Evolutionary conservation across 2,113 vertebrate genomes (phyloP).

Genomic region (Xiphias gladius): DNA sequence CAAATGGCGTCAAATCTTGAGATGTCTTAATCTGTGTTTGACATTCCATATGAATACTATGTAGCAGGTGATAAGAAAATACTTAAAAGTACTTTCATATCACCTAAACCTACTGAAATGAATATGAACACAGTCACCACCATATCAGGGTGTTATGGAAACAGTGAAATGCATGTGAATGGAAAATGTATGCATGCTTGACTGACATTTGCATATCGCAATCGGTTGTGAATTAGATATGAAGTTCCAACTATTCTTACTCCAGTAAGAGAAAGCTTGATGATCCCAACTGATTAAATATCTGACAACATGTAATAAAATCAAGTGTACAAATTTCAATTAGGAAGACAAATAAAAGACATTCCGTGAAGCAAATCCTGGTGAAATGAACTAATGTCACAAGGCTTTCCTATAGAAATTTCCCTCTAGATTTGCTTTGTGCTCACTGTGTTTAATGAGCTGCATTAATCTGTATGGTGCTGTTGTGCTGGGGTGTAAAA

Average conservation of each 20-base stretch:
- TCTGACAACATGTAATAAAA: not conserved
- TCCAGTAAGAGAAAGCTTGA: not conserved
- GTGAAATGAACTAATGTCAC: not conserved
- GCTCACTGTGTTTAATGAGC: not conserved
- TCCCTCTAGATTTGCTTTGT: not conserved
- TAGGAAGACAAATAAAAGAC: not conserved
- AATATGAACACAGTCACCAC: not conserved
- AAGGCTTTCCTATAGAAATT: not conserved
- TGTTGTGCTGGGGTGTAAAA: not conserved
- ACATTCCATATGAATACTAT: not conserved
- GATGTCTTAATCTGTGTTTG: not conserved
- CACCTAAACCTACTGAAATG: not conserved
- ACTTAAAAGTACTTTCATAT: not conserved
- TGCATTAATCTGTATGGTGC: conserved; percentile 8
- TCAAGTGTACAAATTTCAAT: not conserved
- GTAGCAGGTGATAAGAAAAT: conserved; percentile 2
- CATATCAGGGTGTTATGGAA: not conserved
- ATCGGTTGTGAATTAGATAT: not conserved
- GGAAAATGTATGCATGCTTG: not conserved
- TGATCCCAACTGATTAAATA: not conserved
- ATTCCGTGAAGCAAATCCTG: not conserved
- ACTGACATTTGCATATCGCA: not conserved
- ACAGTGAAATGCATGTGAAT: not conserved
- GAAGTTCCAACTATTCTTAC: not conserved
- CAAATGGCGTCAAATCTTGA: conserved; percentile 7